Evolutionary conservation across 92 coral and sea anemone genomes (phyloP).

Genomic region (Anthopleura xanthogrammica): DNA sequence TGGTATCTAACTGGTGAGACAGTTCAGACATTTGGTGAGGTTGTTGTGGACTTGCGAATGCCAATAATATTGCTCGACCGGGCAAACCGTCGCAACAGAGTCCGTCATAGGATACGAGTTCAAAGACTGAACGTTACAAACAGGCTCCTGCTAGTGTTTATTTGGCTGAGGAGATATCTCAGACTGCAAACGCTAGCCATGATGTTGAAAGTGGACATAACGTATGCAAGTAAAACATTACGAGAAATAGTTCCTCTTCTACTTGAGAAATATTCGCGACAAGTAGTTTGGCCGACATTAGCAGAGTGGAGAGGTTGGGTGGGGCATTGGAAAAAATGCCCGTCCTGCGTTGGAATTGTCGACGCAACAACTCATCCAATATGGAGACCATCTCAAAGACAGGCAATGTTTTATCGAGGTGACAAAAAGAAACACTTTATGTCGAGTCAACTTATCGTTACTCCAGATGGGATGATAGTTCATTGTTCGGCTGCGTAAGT

Average conservation of each 20-base stretch:
- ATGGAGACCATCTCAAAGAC: not conserved
- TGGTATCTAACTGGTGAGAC: constrained; percentile 11
- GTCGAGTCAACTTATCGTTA: not conserved
- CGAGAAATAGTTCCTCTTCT: not conserved
- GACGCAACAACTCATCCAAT: not conserved
- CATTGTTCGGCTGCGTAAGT: constrained; percentile 6
- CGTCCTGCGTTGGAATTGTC: constrained; percentile 1
- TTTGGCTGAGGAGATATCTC: not conserved
- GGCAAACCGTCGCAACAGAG: constrained; percentile 5
- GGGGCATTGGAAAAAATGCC: not conserved
- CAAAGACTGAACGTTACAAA: not conserved
- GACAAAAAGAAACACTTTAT: not conserved
- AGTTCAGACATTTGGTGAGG: not conserved
- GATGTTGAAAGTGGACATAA: not conserved
- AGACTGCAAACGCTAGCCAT: not conserved
- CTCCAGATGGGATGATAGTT: constrained; percentile 2
- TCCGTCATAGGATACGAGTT: constrained; percentile 3
- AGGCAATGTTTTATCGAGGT: not conserved
- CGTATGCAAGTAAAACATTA: not conserved
- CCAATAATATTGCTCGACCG: not conserved
- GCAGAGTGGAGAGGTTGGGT: not conserved
- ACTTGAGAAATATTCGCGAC: not conserved
- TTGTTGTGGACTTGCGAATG: not conserved
- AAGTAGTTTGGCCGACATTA: not conserved
- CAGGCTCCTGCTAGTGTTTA: not conserved